A percentile compares a stretch with the other conserved stretches of the same genome.
These are phyloP conservation scores for Chionis minor DNA, from an alignment of 2,113 vertebrate species.

Conservation along the genomic window DNA sequence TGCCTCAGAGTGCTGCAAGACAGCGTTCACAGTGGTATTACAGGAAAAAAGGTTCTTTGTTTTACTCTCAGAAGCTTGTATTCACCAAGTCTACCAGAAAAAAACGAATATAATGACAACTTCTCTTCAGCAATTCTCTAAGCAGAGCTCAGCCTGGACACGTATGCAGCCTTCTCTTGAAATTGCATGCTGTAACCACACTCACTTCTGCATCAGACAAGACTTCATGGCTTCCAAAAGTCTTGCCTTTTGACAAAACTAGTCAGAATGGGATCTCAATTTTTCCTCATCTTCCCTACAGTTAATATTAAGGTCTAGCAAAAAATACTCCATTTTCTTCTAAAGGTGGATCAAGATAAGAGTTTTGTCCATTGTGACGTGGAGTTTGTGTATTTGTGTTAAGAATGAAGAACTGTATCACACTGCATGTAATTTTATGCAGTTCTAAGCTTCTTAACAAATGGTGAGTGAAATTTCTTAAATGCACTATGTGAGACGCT, in stretches of 20 bases:
- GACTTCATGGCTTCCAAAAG: not conserved
- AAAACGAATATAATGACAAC: not conserved
- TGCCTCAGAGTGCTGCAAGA: not conserved
- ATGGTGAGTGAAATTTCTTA: not conserved
- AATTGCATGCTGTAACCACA: not conserved
- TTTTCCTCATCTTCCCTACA: not conserved
- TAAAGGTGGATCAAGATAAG: not conserved
- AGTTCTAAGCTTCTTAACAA: not conserved
- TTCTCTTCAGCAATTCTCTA: not conserved
- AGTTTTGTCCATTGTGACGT: not conserved
- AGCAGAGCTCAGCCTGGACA: not conserved
- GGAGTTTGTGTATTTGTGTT: not conserved
- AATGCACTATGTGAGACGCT: not conserved
- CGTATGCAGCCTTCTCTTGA: not conserved
- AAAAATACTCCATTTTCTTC: not conserved
- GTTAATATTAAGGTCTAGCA: not conserved
- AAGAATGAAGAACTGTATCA: not conserved
- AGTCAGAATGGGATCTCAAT: not conserved
- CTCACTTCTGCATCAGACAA: not conserved
- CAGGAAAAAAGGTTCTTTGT: not conserved
- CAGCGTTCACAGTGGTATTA: not conserved
- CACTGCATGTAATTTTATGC: not conserved
- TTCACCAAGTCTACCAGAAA: not conserved
- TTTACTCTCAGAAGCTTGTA: not conserved
- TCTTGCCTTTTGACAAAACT: not conserved